Evolutionary conservation across 1,140 invertebrate species (phyloP), one percentile per base, ranked within the genome.

Genomic region (Phortica variegata): DNA sequence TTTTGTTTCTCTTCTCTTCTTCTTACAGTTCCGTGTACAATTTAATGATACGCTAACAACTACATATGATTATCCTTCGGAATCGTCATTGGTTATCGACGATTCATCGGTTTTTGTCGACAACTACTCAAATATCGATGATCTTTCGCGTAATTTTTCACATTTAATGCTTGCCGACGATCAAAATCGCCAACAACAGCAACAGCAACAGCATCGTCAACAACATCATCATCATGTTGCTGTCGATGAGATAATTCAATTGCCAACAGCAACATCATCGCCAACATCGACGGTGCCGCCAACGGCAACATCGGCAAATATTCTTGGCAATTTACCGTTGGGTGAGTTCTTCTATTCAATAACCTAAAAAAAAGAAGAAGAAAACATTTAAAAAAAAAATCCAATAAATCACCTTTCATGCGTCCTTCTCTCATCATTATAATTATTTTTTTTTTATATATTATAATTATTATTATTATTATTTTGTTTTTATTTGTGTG

Each of bases 1-100:
- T 42, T 31, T 12, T 34, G 2, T 42, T 42, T 46, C 56, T 38
- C 19, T n/a, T n/a, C n/a, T n/a, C n/a, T n/a, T n/a, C n/a, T 6
- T 31, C 37, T 42, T 45, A 39, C 82, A 91, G 89, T 78, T 91
- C 69, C 88, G 85, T 72, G 89, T 93, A 65, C 86, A 88, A 54
- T 93, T 93, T 77, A 86, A 91, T 68, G 90, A 93, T 69, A 83
- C 83, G 29, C 84, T 87, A 19, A 90, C 88, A 39, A 83, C 84
- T 44, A 88, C 88, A 29, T 91, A 89, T 78, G 89, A 92, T 77
- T 93, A 93, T 74, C 90, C 90, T 33, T 91, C 89, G 49, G 90
- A 93, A 77, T 81, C 84, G 34, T 91, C 89, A 36, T 52, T 71
- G 49, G 76, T 88, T 42, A 81, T 85, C 63, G 85, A 85, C 54